Conservation (phyloP, 2,113 vertebrate species). For the Sterna hirundo region DNA sequence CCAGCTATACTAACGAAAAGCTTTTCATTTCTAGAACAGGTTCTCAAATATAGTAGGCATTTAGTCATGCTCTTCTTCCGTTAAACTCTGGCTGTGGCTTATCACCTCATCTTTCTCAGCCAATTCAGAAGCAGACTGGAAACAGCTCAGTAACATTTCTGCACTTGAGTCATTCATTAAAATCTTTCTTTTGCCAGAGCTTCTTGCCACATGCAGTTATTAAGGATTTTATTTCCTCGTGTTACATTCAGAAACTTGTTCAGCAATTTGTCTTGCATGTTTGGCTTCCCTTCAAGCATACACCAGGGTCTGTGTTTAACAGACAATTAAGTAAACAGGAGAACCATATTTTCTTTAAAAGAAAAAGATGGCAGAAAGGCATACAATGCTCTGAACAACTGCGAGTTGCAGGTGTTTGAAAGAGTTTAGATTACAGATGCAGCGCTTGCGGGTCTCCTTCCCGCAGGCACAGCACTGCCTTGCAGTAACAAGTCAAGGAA, state of each 20-base stretch:
- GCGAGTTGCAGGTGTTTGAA: not conserved
- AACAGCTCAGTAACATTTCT: conserved; percentile 12
- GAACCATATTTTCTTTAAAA: not conserved
- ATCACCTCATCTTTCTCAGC: conserved; percentile 37
- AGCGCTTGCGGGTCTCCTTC: not conserved
- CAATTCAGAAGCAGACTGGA: conserved; percentile 4
- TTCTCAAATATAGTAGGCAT: not conserved
- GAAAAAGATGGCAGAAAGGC: not conserved
- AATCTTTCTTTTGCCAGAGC: not conserved
- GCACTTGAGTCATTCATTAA: conserved; percentile 43
- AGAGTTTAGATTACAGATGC: not conserved
- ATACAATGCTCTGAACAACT: not conserved
- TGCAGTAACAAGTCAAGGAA: not conserved
- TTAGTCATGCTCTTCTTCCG: conserved; percentile 13
- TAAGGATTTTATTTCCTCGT: not conserved
- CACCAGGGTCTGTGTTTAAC: not conserved
- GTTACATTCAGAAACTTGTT: not conserved
- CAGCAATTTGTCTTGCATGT: not conserved
- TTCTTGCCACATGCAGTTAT: not conserved
- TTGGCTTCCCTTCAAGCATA: not conserved
- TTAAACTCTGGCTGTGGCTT: conserved; percentile 15
- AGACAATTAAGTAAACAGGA: not conserved
- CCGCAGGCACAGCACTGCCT: not conserved
- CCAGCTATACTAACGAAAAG: not conserved
- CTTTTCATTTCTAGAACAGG: not conserved